Evolutionary conservation across 2,797 vertebrate genomes (phyloP), one percentile per base, ranked within the genome.

Genomic region (Centropyge bicolor): DNA sequence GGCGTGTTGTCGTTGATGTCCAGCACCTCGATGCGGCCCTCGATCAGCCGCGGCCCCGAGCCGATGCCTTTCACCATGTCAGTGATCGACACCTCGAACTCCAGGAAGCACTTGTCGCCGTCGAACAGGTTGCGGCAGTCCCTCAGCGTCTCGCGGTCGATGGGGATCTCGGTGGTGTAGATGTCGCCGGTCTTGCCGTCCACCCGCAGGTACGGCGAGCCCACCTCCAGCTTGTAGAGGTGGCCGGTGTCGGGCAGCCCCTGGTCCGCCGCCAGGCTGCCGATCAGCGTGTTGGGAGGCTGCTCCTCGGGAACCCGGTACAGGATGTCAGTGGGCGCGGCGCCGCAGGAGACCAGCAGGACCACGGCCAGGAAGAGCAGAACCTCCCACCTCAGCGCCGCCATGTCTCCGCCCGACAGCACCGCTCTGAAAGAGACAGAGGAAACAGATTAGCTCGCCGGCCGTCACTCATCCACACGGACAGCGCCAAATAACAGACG

Each of bases 1-100:
- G 98, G 98, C 0, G 98, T 99, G 94, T 99, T 99, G 95, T 99
- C 98, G 0, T 99, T 99, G 87, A 99, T 97, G 86, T 99, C 98
- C 51, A 96, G 89, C 52, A 99, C 97, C 85, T 98, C 97, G 13
- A 99, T 98, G 87, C 97, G 96, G n/a, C 98, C 98, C 82, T 99
- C 98, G 0, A 99, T 95, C 19, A 99, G 94, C 68, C 98, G 95
- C 0, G 98, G 97, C 19, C 96, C 95, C 5, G 92, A 95, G 41
- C 96, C 95, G 7, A 95, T 94, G 14, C 93, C 97, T 76, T 96
- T 94, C 54, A 96, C 93, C 68, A 99, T 95, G 92, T 99, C 97
- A 0, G 98, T 99, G 89, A 99, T 98, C 31, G 98, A 99, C 75
- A 99, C 97, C 87, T 99, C 98, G 0, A 99, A 98, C 91, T 99